Percentiles rank a stretch among this genome's conserved stretches.
These are phyloP conservation scores for Dryadula phaetusa DNA, from an alignment of 2,888 invertebrate genomes.

Conservation along the genomic window DNA sequence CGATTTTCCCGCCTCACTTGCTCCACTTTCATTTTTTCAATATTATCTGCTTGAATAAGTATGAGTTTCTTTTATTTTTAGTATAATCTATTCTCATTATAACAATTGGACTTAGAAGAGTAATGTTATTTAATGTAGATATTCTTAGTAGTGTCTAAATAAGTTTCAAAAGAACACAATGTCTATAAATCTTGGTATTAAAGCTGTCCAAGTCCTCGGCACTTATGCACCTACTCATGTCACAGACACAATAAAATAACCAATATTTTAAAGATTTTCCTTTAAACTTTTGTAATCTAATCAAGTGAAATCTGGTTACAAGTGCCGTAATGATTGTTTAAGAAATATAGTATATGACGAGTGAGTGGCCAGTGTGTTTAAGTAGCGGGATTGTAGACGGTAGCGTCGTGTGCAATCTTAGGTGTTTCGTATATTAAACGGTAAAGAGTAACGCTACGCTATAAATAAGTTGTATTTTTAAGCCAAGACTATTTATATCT, in stretches of 20 bases:
- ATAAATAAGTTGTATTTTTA: not conserved
- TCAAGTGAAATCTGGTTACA: slow-evolving; percentile 21
- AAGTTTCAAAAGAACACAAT: not conserved
- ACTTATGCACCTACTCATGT: not conserved
- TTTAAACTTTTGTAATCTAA: not conserved
- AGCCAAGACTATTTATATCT: not conserved
- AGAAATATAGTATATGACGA: slow-evolving; percentile 33
- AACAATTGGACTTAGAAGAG: not conserved
- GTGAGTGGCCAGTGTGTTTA: slow-evolving; percentile 65
- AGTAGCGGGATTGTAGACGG: slow-evolving; percentile 61
- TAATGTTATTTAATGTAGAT: not conserved
- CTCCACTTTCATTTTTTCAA: slow-evolving; percentile 40
- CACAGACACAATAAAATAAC: not conserved
- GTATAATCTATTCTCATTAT: not conserved
- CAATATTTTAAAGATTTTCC: not conserved
- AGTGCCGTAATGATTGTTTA: slow-evolving; percentile 39
- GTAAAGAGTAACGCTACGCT: slow-evolving; percentile 9
- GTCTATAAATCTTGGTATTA: not conserved
- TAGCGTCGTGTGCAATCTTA: slow-evolving; percentile 40
- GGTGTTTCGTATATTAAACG: slow-evolving; percentile 4
- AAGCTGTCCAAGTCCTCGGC: not conserved
- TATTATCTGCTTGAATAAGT: slow-evolving; percentile 33
- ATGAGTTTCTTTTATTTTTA: slow-evolving; percentile 4
- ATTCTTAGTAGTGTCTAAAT: not conserved
- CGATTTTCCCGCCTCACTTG: slow-evolving; percentile 38